Evolutionary conservation across 1,140 invertebrate species (phyloP), one percentile per base, ranked within the genome.

Genomic region (Melitaea cinxia): DNA sequence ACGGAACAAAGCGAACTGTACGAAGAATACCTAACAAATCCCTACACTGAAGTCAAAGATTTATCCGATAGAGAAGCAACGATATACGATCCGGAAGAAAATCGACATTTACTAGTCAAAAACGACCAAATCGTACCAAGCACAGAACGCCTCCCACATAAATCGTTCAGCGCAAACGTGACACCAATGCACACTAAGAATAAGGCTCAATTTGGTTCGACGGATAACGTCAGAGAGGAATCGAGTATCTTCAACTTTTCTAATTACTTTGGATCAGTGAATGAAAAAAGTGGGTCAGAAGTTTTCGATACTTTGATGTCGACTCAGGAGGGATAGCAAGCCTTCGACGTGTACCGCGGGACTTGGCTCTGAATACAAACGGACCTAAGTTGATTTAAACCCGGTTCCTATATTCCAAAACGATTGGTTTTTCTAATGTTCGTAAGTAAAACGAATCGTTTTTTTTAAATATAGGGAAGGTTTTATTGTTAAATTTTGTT

Each of bases 221-320:
- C 77, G 5, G 91, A 92, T 52, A 91, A 92, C 52, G 76, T 92
- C 0, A 84, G 81, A 15, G 70, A 82, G 30, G 74, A 85, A 14
- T 85, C 85, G 4, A 72, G 88, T 54, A 84, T 88, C 35, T 91
- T 91, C 45, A 92, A 91, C 58, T 91, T 91, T 59, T 75, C 92
- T 0, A 93, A 92, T 76, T 94, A 94, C 72, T 94, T 94, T 72
- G 91, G 89, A 47, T 85, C 88, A 0, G 89, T 91, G 54, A 88
- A 91, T 15, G 88, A 87, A 23, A 85, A 78, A 19, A 91, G 91
- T 0, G 93, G 93, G 9, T 93, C 93, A 0, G 94, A 94, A 61
- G 91, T 94, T 4, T 94, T 93, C 68, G 93, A 91, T 37, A 75
- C 73, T 0, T 35, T 89, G 9, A 77, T 88, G 76, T 77, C 85